Evolutionary conservation across 2,888 invertebrate species (phyloP), one percentile per base, ranked within the genome.

Genomic region (Amitus sp.): DNA sequence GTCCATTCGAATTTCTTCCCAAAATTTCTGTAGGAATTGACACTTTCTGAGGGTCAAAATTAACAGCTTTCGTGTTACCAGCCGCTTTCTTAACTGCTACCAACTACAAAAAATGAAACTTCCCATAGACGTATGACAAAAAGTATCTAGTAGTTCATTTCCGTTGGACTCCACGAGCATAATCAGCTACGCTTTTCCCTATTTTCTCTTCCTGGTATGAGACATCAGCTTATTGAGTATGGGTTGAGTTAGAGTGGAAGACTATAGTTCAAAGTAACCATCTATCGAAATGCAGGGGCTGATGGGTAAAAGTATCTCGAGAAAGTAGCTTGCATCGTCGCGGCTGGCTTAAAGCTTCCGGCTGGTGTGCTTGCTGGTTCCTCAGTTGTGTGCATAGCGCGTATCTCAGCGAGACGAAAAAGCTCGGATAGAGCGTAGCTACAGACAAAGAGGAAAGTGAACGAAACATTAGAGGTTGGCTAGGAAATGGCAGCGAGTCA

Each of bases 261-360:
- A 17, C 45, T 28, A 17, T 30, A 28, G 45, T 43, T 23, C 23
- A 13, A 23, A 43, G 43, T 57, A 57, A 42, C 47, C 27, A 52
- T 15, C 18, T 49, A 55, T 33, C 58, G 30, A 19, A 9, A 27
- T 27, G 34, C 37, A 34, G 17, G 34, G 46, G 46, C 47, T 53
- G 46, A 46, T 19, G 46, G 45, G 43, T 54, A 55, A 49, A 65
- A 62, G 56, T 56, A 48, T 65, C 49, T 18, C 30, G 43, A 45
- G 43, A 40, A 56, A 65, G 50, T 59, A 60, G 58, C 53, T 51
- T 66, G 65, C 57, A 62, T 53, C 53, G 65, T 59, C 48, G 59
- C 56, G 62, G 59, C 60, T 66, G 60, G 62, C 54, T 65, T 65
- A 62, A 62, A 60, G 65, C 62, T 66, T 66, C 65, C 65, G 62